phyloP scores from a whole-genome alignment of 1,140 invertebrate species.

The Apis mellifera region Amel_HAv3.1 CM009936.2:13033001-13033500 shows the following conservation, averaged over 20 bases:
- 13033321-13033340: constrained; percentile 81
- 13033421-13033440: constrained; percentile 88
- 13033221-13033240: constrained; percentile 83
- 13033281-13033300: constrained; percentile 88
- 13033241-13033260: constrained; percentile 92
- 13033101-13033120: constrained; percentile 90
- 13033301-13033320: constrained; percentile 84
- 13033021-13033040: constrained; percentile 89
- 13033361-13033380: constrained; percentile 93
- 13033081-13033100: constrained; percentile 92
- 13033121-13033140: constrained; percentile 91
- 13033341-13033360: constrained; percentile 90
- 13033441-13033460: constrained; percentile 91
- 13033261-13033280: constrained; percentile 91
- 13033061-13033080: constrained; percentile 93
- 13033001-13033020: constrained; percentile 91
- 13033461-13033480: constrained; percentile 78
- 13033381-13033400: constrained; percentile 92
- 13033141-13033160: constrained; percentile 88
- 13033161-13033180: constrained; percentile 41
- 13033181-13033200: constrained; percentile 1
- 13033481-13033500: not conserved
- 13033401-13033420: constrained; percentile 92
- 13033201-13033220: constrained; percentile 1
- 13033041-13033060: constrained; percentile 91